Evolutionary conservation across 2,888 invertebrate species (phyloP), one percentile per base, ranked within the genome.

Genomic region (Lasioglossum figueresi): DNA sequence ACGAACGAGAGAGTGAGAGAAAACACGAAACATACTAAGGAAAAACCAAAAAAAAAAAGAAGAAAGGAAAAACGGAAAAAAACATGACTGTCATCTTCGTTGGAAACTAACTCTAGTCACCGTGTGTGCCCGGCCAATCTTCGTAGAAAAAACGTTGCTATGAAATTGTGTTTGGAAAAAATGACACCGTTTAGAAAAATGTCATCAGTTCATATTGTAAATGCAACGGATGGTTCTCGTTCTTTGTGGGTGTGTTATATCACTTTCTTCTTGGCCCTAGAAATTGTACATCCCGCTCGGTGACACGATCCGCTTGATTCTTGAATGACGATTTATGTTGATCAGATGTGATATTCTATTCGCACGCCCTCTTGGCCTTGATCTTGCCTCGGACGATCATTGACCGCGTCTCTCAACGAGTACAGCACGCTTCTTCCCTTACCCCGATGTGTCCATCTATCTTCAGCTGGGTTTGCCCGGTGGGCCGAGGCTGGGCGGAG

Each of bases 401-500:
- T 88, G 63, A 80, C 70, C 73, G 81, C 83, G 79, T 84, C 83
- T 88, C 71, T 82, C 75, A 27, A 68, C 74, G 40, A 80, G 76
- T 40, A 73, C 80, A 82, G 73, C 23, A 73, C 80, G 87, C 45
- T 86, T 74, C 45, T 87, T 74, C 76, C 70, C 48, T 43, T 79
- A 81, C 34, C 31, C 71, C 45, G 40, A 70, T 75, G 77, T 59
- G 75, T 84, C 80, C 45, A 89, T 89, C 90, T 93, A 93, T 89
- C 93, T 93, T 93, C 93, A 93, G 93, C 93, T 93, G 66, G 93
- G 93, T 84, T 93, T 93, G 59, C 91, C 91, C 34, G 93, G 91
- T 23, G 93, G 93, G 74, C 93, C 93, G 74, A 93, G 93, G 76
- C 92, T 93, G 83, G 93, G 91, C 40, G 93, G 93, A 82, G 93